A percentile compares a stretch with the other conserved stretches of the same genome.
phyloP scores from a whole-genome alignment of 2,888 invertebrate species.

The Physocephala rufipes region DNA sequence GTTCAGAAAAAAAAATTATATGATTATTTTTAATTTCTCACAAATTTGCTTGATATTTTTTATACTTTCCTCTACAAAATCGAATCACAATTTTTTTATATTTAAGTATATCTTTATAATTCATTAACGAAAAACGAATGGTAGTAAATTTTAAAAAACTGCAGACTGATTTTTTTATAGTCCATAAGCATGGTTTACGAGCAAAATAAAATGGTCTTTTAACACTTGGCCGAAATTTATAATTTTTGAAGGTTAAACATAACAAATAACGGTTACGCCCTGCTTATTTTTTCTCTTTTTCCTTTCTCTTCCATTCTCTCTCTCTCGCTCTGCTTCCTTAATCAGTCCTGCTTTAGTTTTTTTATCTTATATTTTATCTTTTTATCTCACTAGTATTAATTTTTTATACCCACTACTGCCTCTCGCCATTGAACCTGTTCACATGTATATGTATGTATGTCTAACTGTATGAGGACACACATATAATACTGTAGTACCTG shows the following conservation, averaged over 20 bases:
- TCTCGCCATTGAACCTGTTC: background rate
- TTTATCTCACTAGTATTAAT: background rate
- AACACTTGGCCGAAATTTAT: background rate
- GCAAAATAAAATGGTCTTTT: background rate
- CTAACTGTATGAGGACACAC: too few relatives aligned
- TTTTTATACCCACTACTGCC: background rate
- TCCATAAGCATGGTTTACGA: background rate
- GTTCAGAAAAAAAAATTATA: too few relatives aligned
- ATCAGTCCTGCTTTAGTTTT: too few relatives aligned
- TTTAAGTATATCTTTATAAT: background rate
- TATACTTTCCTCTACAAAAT: too few relatives aligned
- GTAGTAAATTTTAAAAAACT: too few relatives aligned
- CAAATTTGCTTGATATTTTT: background rate
- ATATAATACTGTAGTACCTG: background rate
- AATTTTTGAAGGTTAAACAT: slow-evolving; percentile 25
- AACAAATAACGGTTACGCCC: slow-evolving; percentile 25
- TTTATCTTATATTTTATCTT: too few relatives aligned
- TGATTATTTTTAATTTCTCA: background rate
- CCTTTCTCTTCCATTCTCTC: background rate
- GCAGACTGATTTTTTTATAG: too few relatives aligned
- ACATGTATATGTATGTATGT: too few relatives aligned
- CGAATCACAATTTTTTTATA: background rate
- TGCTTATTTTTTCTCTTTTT: slow-evolving; percentile 18
- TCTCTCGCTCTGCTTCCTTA: too few relatives aligned
- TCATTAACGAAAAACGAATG: background rate